These are phyloP conservation scores for Probaryconus sp. DNA, from an alignment of 1,140 invertebrate genomes.

Conservation along the genomic window DNA sequence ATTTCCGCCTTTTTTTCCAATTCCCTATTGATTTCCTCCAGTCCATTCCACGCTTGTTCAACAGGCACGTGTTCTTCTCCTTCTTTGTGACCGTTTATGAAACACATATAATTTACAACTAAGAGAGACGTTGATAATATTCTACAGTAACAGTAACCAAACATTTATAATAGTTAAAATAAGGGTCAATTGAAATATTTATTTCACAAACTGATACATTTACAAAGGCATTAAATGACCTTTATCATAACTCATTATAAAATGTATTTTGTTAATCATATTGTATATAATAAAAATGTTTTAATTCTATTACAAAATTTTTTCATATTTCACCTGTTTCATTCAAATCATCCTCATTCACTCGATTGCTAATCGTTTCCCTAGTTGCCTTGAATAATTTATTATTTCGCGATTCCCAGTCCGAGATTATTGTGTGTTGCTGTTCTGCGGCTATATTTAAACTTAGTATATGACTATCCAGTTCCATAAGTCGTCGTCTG, in stretches of 20 bases:
- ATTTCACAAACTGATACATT: too few relatives aligned
- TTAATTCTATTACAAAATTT: neutral
- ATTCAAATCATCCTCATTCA: slow-evolving; percentile 77
- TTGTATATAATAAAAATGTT: neutral
- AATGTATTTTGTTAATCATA: too few relatives aligned
- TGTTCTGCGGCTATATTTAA: slow-evolving; percentile 91
- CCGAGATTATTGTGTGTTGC: slow-evolving; percentile 90
- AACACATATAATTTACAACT: slow-evolving; percentile 46
- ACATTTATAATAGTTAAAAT: slow-evolving; percentile 7
- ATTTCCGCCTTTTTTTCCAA: slow-evolving; percentile 88
- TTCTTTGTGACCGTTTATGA: slow-evolving; percentile 64
- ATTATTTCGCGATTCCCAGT: slow-evolving; percentile 90
- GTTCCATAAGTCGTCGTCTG: slow-evolving; percentile 88
- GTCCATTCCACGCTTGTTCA: slow-evolving; percentile 89
- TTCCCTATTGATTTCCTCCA: slow-evolving; percentile 90
- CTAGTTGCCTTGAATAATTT: slow-evolving; percentile 83
- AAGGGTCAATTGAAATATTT: neutral
- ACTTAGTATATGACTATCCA: slow-evolving; percentile 89
- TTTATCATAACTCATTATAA: too few relatives aligned
- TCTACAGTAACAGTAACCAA: neutral
- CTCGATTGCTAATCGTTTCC: slow-evolving; percentile 73
- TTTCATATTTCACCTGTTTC: slow-evolving; percentile 74
- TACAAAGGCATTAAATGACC: neutral
- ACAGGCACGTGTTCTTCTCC: slow-evolving; percentile 84
- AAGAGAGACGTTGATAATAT: neutral